Evolutionary conservation across 2,888 invertebrate species (phyloP), one percentile per base, ranked within the genome.

Genomic region (Acleris laterana): DNA sequence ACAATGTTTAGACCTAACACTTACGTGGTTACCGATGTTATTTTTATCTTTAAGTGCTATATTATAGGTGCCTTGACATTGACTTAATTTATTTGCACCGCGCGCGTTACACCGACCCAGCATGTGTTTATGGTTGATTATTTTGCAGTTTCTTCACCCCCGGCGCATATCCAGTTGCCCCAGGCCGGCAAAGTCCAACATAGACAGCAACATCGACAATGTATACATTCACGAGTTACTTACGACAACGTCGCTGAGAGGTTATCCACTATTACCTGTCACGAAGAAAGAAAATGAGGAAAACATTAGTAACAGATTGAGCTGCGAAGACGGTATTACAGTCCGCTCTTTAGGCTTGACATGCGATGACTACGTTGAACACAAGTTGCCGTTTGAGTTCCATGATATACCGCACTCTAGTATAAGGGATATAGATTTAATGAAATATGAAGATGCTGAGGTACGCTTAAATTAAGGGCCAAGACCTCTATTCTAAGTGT

Each of bases 91-190:
- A 50, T 69, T 68, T 69, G 66, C 69, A 66, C 63, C 67, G 69
- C 25, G 9, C 32, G 28, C 32, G 48, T 9, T 11, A 53, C 17
- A 46, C 11, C 57, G 65, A 56, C 42, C 25, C 7, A n/a, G 13
- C 48, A 20, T 55, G n/a, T 11, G 13, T 16, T 46, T 53, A 32
- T 32, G 44, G 2, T 46, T 5, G 17, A 42, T 74, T 63, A 62
- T 68, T 69, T 87, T 84, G 60, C 81, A 93, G 93, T 87, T 87
- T 63, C 73, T 90, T 32, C 84, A 79, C 70, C 83, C 78, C 60
- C 85, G 93, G 59, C 90, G 87, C 66, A 89, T 92, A 77, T 93
- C 88, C 17, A 92, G 89, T 72, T 91, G 85, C 77, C 87, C 88
- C 69, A 73, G 79, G 53, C 83, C 84, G 48, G 77, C 88, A 28